These are phyloP conservation scores for Aphaenogaster floridana DNA, from an alignment of 1,140 invertebrate genomes.

Conservation along the genomic window DNA sequence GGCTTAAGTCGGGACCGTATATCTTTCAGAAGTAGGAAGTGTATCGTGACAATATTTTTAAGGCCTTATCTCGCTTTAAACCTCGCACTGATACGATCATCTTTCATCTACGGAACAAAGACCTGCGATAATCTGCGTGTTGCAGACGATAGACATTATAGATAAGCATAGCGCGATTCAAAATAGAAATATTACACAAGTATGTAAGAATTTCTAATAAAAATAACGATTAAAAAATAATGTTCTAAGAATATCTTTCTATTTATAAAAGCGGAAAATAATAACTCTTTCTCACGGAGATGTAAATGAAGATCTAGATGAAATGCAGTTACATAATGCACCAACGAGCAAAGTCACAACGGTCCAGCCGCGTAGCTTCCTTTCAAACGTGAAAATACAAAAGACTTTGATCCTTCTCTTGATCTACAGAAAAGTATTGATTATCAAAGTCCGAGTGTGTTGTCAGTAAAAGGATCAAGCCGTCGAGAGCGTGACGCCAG, in stretches of 20 bases:
- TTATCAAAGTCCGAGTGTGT: constrained; percentile 26
- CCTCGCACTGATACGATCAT: constrained; percentile 23
- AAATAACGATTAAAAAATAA: not conserved
- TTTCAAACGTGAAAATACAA: constrained; percentile 5
- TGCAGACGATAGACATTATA: not conserved
- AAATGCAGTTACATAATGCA: not conserved
- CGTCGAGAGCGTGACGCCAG: constrained; percentile 72
- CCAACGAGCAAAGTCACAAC: not conserved
- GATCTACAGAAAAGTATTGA: constrained; percentile 1
- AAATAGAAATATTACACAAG: constrained; percentile 6
- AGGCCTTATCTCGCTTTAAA: not conserved
- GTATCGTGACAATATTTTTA: constrained; percentile 36
- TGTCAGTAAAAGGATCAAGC: constrained; percentile 73
- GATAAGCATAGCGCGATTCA: not conserved
- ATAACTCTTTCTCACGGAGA: not conserved
- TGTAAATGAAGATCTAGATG: not conserved
- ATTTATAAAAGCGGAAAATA: constrained; percentile 1
- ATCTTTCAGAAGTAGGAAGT: constrained; percentile 50
- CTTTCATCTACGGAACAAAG: not conserved
- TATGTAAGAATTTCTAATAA: not conserved
- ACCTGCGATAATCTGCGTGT: not conserved
- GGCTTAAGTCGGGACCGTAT: not conserved
- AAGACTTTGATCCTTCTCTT: constrained; percentile 10
- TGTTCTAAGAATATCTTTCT: not conserved
- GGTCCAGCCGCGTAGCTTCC: not conserved